Base-by-base conservation (phyloP, 2,797 vertebrate genomes). In the Fistularia commersonii region DNA sequence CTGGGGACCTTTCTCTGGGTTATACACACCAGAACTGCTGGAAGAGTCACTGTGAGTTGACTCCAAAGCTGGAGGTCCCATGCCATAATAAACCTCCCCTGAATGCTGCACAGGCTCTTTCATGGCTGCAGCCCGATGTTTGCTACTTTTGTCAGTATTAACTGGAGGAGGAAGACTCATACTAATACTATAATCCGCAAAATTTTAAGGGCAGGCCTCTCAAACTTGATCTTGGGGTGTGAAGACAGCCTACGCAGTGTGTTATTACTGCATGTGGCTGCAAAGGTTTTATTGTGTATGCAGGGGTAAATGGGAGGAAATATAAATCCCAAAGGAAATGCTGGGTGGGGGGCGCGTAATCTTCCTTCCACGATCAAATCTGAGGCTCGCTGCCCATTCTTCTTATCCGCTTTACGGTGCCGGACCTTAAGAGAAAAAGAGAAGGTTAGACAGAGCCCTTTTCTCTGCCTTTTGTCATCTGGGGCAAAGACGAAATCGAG, bases 161-260 rank as follows among this genome's bases (percentile, higher is more conserved):
- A 90, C 90, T 87, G 94, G 94, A 86, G 95, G 88, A 79, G 94
- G 95, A 79, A 94, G 91, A 92, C 94, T 97, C 96, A 98, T 97
- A 82, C 72, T 93, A 81, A 70, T 60, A 54, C 44, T 43, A 44
- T 33, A 48, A 36, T 48, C 59, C 32, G 34, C n/a, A 56, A 51
- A 53, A 62, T 11, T 9, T 34, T 38, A 23, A 38, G 47, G 66
- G 41, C 32, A 3, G 40, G 38, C 54, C 49, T 54, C 57, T 66
- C 36, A 54, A 45, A 43, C 31, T 61, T 42, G 51, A 64, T 60
- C 11, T 54, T 12, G 41, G 52, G 60, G 57, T 11, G 37, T 66
- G 64, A 46, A 23, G 4, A 66, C 61, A 66, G 51, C 54, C 55
- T 59, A 55, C 44, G 61, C 65, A 71, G 69, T 23, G 23, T 23